phyloP scores from a whole-genome alignment of 2,797 vertebrate genomes.

The Anas flavirostris region DNA sequence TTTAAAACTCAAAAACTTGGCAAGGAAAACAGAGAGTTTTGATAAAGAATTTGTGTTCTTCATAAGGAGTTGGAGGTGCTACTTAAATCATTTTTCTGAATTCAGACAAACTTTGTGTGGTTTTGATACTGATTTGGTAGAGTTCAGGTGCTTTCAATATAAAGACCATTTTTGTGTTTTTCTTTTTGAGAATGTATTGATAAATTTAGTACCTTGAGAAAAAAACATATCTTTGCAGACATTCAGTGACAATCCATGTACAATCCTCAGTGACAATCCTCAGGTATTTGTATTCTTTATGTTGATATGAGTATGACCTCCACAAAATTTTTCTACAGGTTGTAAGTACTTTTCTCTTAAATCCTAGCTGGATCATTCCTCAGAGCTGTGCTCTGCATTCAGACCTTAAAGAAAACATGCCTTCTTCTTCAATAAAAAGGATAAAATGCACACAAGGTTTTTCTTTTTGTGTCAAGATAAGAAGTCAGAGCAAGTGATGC shows the following conservation, averaged over 20 bases:
- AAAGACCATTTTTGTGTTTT: background rate
- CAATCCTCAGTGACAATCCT: background rate
- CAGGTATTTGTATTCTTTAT: background rate
- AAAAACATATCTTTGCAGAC: background rate
- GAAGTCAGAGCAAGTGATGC: background rate
- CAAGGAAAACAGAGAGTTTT: background rate
- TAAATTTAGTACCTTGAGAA: background rate
- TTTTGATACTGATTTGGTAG: background rate
- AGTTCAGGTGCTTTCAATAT: background rate
- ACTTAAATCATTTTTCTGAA: background rate
- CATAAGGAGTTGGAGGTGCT: background rate
- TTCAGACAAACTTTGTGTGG: background rate
- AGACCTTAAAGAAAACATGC: background rate
- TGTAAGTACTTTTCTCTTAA: background rate
- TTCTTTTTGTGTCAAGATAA: background rate
- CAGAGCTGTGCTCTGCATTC: background rate
- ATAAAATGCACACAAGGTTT: background rate
- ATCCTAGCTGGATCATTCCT: background rate
- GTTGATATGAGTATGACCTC: background rate
- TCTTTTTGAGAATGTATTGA: background rate
- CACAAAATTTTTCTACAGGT: background rate
- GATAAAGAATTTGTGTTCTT: background rate
- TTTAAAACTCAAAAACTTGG: background rate
- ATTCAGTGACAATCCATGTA: background rate
- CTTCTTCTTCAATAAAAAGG: background rate